A percentile compares a stretch with the other conserved stretches of the same genome.
Evolutionary conservation across 2,113 vertebrate species (phyloP).

Genomic region (Phyllostomus hastatus): DNA sequence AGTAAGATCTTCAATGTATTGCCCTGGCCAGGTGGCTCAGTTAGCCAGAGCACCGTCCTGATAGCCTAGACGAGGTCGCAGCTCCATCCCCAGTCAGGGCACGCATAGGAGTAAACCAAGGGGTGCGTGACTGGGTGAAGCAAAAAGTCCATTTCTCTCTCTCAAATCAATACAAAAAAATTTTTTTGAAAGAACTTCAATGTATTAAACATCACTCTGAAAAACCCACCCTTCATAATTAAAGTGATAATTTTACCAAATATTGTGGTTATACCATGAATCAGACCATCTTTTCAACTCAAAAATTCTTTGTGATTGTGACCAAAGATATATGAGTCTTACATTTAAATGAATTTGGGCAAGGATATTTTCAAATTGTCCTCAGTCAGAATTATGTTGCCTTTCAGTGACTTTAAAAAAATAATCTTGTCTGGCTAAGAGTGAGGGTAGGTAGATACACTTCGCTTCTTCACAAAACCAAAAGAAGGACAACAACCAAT

Average conservation of each 20-base stretch:
- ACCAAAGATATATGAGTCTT: neutral
- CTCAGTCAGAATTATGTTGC: neutral
- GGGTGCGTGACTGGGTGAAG: no score
- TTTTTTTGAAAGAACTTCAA: neutral
- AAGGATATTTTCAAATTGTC: constrained; percentile 28
- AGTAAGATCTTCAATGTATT: neutral
- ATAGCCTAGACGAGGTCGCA: no score
- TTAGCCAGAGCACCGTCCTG: no score
- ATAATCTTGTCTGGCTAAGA: no score
- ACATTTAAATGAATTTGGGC: neutral
- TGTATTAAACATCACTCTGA: neutral
- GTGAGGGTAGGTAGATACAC: no score
- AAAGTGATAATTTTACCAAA: constrained; percentile 32
- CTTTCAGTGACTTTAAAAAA: neutral
- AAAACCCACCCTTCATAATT: neutral
- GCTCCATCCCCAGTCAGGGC: no score
- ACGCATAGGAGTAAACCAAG: no score
- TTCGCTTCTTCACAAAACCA: no score
- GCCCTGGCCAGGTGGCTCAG: no score
- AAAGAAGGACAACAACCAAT: no score
- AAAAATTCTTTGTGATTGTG: constrained; percentile 11
- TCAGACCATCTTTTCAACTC: constrained; percentile 8
- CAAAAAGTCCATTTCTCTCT: no score
- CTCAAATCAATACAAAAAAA: no score
- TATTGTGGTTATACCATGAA: constrained; percentile 1